Evolutionary conservation across 2,797 vertebrate genomes (phyloP).

Genomic region (Brotula barbata): DNA sequence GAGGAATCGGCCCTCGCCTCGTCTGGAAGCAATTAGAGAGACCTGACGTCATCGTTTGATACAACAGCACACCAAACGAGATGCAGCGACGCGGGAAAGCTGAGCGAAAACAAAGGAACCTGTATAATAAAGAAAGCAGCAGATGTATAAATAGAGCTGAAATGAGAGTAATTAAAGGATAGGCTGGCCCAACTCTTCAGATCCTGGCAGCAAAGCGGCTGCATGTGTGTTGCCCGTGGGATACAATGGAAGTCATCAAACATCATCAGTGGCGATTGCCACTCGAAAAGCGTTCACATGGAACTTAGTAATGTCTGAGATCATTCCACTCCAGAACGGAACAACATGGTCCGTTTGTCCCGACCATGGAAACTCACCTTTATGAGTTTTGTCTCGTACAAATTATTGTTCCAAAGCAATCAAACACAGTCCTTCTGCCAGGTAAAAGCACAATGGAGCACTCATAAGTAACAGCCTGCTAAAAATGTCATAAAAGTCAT

Average conservation of each 20-base stretch:
- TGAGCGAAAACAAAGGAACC: conserved; percentile 63
- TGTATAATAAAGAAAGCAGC: conserved; percentile 30
- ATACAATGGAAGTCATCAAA: conserved; percentile 62
- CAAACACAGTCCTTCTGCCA: too few relatives aligned
- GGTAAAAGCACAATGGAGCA: too few relatives aligned
- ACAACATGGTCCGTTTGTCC: conserved; percentile 33
- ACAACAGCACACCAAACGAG: conserved; percentile 68
- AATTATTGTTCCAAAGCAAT: conserved; percentile 15
- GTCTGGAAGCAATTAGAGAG: conserved; percentile 79
- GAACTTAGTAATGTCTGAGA: conserved; percentile 20
- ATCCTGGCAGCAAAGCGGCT: conserved; percentile 61
- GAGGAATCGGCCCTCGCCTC: conserved; percentile 49
- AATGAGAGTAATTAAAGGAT: conserved; percentile 75
- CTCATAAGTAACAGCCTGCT: not conserved
- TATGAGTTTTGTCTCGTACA: not conserved
- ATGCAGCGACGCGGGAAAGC: conserved; percentile 54
- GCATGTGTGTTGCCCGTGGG: conserved; percentile 73
- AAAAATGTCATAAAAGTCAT: too few relatives aligned
- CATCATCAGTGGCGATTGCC: conserved; percentile 55
- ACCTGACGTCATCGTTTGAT: conserved; percentile 79
- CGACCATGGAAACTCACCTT: conserved; percentile 18
- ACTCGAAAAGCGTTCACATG: conserved; percentile 30
- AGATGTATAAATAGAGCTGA: conserved; percentile 64
- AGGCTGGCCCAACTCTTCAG: conserved; percentile 60
- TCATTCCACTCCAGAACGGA: conserved; percentile 24